Conservation (phyloP, 1,140 invertebrate species). For the Tetranychus cinnabarinus region DNA sequence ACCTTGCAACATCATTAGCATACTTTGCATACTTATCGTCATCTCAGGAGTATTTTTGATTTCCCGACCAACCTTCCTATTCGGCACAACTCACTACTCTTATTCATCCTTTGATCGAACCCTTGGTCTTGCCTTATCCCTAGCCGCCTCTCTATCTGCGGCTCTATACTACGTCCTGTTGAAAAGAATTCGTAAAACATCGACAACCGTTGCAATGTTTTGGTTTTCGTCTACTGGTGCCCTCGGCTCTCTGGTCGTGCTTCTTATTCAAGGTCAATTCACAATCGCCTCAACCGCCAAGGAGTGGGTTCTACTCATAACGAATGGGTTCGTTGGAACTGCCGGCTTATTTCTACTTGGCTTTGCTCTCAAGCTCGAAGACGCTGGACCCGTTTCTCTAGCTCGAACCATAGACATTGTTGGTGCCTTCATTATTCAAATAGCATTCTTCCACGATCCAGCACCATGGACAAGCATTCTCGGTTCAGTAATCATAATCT, state of each 20-base stretch:
- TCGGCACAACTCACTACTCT: constrained; percentile 12
- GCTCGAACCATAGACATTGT: constrained; percentile 65
- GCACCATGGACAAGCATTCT: constrained; percentile 5
- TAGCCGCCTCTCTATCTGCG: constrained; percentile 56
- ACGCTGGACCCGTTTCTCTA: constrained; percentile 65
- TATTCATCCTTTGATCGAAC: constrained; percentile 21
- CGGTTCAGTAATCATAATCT: background rate
- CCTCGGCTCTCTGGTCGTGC: background rate
- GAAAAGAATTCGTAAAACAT: constrained; percentile 52
- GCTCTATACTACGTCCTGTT: constrained; percentile 63
- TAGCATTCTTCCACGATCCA: constrained; percentile 3
- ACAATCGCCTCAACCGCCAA: background rate
- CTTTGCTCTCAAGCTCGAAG: constrained; percentile 57
- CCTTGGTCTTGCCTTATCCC: constrained; percentile 51
- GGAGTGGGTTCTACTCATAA: background rate
- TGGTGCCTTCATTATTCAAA: constrained; percentile 68
- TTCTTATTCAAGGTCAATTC: background rate
- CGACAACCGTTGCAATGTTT: constrained; percentile 37
- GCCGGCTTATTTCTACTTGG: constrained; percentile 61
- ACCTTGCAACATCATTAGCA: constrained; percentile 27
- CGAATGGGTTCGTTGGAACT: constrained; percentile 41
- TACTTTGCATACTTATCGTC: constrained; percentile 23
- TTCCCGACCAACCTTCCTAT: constrained; percentile 26
- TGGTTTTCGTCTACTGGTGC: constrained; percentile 36
- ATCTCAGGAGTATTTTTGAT: constrained; percentile 27